Base-by-base conservation (phyloP, 1,140 invertebrate genomes). In the Venustaconcha ellipsiformis region DNA sequence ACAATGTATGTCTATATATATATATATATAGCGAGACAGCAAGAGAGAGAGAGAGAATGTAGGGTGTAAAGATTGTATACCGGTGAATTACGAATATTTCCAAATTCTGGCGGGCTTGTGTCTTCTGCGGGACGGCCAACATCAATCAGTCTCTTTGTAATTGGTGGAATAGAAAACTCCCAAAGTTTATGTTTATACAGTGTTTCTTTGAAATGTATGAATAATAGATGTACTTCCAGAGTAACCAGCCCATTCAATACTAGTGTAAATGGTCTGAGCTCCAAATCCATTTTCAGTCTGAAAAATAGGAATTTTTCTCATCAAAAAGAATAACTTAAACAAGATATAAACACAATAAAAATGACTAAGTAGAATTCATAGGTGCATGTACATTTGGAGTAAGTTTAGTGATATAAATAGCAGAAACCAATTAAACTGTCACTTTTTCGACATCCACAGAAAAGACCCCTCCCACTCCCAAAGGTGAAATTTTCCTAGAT, bases 251-350 rank as follows among this genome's bases (percentile, higher is more conserved):
- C 84, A 14, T 73, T 67, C 59, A 85, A 62, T 55, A 70, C 71
- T 14, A 85, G 62, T 56, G 56, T 69, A 18, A 84, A 72, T 48
- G 84, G 82, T 14, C 69, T 78, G 56, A 85, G 57, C 8, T 76
- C 71, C n/a, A 85, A 30, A 64, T 85, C 80, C 78, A 85, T 84
- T 13, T 14, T 70, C 63, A 85, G 57, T 18, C 84, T 85, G 68
- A 8, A 17, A 74, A n/a, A 68, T 58, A 69, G 8, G 37, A 6
- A 57, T 23, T 66, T 23, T 18, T 23, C 15, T 66, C n/a, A 20
- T 66, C n/a, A 8, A 20, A 6, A 23, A 20, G 17, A 20, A 8
- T 30, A 8, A 20, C 14, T 30, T 17, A 66, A 66, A 66, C 26
- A 26, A 8, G 37, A 37, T 37, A 37, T 37, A 37, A 37, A 5